Evolutionary conservation across 2,888 invertebrate genomes (phyloP).

Genomic region (Brenthis hecate): DNA sequence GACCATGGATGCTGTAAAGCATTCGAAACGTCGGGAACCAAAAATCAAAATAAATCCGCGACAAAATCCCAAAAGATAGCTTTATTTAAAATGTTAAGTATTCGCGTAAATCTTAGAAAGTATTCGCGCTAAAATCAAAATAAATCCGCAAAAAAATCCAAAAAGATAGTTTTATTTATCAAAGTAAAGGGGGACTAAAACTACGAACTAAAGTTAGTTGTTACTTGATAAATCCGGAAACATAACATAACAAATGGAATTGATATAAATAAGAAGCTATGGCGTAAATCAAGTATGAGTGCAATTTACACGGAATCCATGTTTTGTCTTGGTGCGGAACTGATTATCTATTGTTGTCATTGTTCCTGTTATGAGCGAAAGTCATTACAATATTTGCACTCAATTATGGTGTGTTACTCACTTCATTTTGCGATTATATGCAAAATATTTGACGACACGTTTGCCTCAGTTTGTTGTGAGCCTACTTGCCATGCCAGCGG

Average conservation of each 20-base stretch:
- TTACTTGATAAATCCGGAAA: conserved; percentile 2
- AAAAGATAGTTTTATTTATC: no score
- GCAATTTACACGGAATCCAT: conserved; percentile 22
- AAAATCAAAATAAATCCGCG: no score
- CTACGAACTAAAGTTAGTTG: not conserved
- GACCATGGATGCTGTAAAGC: no score
- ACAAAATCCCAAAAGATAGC: no score
- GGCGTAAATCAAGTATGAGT: conserved; percentile 9
- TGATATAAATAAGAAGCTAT: conserved; percentile 3
- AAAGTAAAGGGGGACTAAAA: not conserved
- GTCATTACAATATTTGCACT: conserved; percentile 30
- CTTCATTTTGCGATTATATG: not conserved
- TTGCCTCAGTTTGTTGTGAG: no score
- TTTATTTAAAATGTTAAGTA: no score
- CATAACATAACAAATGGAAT: conserved; percentile 15
- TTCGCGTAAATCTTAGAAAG: no score
- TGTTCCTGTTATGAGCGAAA: conserved; percentile 33
- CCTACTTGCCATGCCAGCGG: no score
- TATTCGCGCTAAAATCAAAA: no score
- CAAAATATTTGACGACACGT: not conserved
- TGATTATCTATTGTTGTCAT: conserved; percentile 29
- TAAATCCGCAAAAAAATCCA: no score
- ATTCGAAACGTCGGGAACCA: no score
- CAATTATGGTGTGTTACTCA: conserved; percentile 9
- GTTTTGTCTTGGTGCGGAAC: conserved; percentile 30